Conservation (phyloP, 1,140 invertebrate genomes). For the Teleopsis dalmanni region DNA sequence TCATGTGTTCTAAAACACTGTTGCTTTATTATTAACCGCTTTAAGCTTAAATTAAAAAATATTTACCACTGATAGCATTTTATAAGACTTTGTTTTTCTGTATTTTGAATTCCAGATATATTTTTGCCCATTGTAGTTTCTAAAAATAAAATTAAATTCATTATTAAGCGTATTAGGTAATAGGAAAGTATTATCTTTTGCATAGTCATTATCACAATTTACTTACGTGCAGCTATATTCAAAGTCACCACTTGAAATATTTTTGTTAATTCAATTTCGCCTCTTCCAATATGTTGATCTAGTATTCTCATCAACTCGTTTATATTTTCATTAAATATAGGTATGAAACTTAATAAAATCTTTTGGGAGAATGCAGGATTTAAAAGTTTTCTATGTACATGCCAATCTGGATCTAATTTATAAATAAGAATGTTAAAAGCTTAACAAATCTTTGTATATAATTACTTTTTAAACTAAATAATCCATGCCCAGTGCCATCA, state of each 20-base stretch:
- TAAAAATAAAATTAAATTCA: slow-evolving; percentile 8
- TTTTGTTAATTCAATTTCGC: slow-evolving; percentile 12
- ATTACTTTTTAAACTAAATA: slow-evolving; percentile 29
- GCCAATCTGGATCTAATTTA: slow-evolving; percentile 21
- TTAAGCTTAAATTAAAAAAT: neutral
- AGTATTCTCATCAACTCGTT: slow-evolving; percentile 13
- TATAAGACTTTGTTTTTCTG: too few relatives aligned
- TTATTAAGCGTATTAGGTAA: neutral
- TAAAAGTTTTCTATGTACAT: slow-evolving; percentile 19
- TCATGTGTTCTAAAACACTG: slow-evolving; percentile 25
- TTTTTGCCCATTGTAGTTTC: slow-evolving; percentile 38
- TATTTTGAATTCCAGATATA: too few relatives aligned
- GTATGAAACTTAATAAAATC: slow-evolving; percentile 23
- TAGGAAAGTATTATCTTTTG: too few relatives aligned
- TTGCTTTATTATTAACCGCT: neutral
- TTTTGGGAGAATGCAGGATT: slow-evolving; percentile 24
- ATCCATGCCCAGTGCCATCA: slow-evolving; percentile 28
- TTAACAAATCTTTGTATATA: neutral
- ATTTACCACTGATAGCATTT: slow-evolving; percentile 32
- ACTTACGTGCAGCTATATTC: slow-evolving; percentile 29
- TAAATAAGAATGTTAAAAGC: neutral
- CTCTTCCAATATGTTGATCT: slow-evolving; percentile 4
- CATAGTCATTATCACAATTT: too few relatives aligned
- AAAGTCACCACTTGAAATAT: slow-evolving; percentile 19
- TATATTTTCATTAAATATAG: slow-evolving; percentile 23